Base-by-base conservation (phyloP, 2,113 vertebrate species). In the Cinclus mexicanus region DNA sequence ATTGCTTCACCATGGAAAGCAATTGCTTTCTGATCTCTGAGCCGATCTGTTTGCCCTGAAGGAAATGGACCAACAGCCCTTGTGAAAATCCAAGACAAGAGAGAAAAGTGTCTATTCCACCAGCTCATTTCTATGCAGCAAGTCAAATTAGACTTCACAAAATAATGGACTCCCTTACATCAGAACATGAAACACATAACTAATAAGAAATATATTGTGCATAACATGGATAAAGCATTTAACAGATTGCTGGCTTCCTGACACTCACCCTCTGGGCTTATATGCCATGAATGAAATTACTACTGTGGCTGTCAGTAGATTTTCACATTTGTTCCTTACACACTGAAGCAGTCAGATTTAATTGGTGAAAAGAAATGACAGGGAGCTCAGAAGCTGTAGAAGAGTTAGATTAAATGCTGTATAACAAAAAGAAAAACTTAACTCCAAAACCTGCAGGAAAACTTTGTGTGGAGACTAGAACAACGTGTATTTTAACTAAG, bases 321-420 rank as follows among this genome's bases (percentile, higher is more conserved):
- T 94, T 93, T 90, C 68, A 18, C 52, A 78, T 93, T 95, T 96
- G 68, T 49, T 72, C 83, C 52, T 81, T 86, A 79, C 23, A 83
- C 49, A 78, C 56, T 37, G 60, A 78, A 89, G 31, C 68, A 83
- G 80, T 88, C 75, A 86, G 50, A 75, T 78, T 96, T 96, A 96
- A 92, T 90, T 94, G 90, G 64, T 78, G 83, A 64, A 88, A 93
- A 90, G 71, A 90, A 94, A 87, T 57, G 82, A 83, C 90, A 94
- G 63, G 13, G 19, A 87, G 75, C 49, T 91, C 37, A 70, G 78
- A 85, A 85, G 49, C 60, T 52, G 39, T 6, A 86, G 41, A 88
- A 78, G 41, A 89, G 11, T 63, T 79, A 55, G 47, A 24, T 83
- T 90, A 78, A 81, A 67, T 10, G 10, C 14, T 88, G 25, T 14